Evolutionary conservation across 2,888 invertebrate genomes (phyloP).

Genomic region (Xestoiulus laeticollis): DNA sequence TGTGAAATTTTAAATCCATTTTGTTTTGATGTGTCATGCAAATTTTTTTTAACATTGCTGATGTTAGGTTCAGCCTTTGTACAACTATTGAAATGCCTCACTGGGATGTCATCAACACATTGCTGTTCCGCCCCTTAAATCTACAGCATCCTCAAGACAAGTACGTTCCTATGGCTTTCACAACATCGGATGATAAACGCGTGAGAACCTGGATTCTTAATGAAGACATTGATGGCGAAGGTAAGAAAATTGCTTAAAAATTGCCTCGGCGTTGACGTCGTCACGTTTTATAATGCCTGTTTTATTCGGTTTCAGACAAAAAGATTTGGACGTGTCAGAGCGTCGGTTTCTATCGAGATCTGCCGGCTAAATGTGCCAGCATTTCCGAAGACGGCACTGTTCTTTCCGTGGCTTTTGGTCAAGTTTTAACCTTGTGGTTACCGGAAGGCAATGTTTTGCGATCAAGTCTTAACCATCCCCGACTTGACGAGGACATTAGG

Average conservation of each 20-base stretch:
- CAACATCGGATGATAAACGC: slow-evolving; percentile 74
- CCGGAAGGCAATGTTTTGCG: slow-evolving; percentile 71
- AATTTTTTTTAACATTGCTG: slow-evolving; percentile 50
- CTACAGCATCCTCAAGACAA: neutral
- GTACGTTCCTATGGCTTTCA: slow-evolving; percentile 69
- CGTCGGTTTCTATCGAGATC: slow-evolving; percentile 71
- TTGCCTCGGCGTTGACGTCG: neutral
- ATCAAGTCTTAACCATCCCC: slow-evolving; percentile 68
- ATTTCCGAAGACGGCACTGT: slow-evolving; percentile 82
- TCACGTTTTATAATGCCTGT: too few species aligned
- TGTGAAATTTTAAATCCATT: neutral
- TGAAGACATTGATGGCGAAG: slow-evolving; percentile 60
- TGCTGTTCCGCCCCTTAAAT: slow-evolving; percentile 71
- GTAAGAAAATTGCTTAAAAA: neutral
- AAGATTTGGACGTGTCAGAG: slow-evolving; percentile 74
- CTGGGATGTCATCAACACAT: slow-evolving; percentile 69
- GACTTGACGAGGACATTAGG: slow-evolving; percentile 64
- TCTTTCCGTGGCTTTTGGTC: slow-evolving; percentile 75
- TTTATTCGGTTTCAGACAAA: neutral
- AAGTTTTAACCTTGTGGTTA: slow-evolving; percentile 76
- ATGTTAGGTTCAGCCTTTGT: slow-evolving; percentile 73
- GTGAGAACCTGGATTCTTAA: slow-evolving; percentile 77
- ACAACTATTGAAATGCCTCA: slow-evolving; percentile 80
- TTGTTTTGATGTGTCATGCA: neutral
- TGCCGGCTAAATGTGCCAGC: slow-evolving; percentile 70